phyloP scores from a whole-genome alignment of 1,140 invertebrate species.

The Procambarus virginalis region DNA sequence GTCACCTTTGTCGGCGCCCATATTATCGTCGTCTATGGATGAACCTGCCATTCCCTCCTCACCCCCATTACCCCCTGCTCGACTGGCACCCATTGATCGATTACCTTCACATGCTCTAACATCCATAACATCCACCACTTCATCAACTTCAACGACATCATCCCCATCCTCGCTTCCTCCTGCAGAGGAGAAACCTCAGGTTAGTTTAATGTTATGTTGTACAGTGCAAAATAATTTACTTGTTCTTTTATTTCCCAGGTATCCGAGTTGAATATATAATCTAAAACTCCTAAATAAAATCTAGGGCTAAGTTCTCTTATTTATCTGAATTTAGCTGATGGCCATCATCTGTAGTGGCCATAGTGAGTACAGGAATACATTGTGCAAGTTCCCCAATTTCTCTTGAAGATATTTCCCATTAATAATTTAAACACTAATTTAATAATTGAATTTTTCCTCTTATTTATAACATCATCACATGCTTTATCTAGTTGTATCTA shows the following conservation, averaged over 20 bases:
- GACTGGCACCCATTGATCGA: slow-evolving; percentile 41
- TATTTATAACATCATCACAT: too few species aligned
- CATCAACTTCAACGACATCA: slow-evolving; percentile 53
- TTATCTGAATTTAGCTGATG: too few species aligned
- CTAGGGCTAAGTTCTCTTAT: too few species aligned
- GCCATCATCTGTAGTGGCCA: too few species aligned
- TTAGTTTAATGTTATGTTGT: not conserved
- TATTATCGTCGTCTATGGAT: slow-evolving; percentile 4
- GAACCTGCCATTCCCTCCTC: slow-evolving; percentile 8
- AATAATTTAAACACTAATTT: too few species aligned
- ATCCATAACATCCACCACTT: slow-evolving; percentile 38
- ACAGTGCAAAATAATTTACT: not conserved
- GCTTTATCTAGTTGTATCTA: too few species aligned
- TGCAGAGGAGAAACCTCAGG: slow-evolving; percentile 31
- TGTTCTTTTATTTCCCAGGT: not conserved
- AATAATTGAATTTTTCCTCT: too few species aligned
- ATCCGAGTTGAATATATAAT: too few species aligned
- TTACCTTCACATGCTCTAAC: slow-evolving; percentile 25
- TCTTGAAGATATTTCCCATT: too few species aligned
- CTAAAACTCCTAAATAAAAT: too few species aligned
- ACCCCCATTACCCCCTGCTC: slow-evolving; percentile 33
- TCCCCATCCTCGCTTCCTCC: slow-evolving; percentile 54
- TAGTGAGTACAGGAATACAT: too few species aligned
- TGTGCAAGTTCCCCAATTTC: too few species aligned
- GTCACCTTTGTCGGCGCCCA: slow-evolving; percentile 51